A percentile compares a stretch with the other conserved stretches of the same genome.
These are phyloP conservation scores for Drosophila equinoxialis DNA, from an alignment of 1,140 invertebrate genomes.

Conservation along the genomic window DNA sequence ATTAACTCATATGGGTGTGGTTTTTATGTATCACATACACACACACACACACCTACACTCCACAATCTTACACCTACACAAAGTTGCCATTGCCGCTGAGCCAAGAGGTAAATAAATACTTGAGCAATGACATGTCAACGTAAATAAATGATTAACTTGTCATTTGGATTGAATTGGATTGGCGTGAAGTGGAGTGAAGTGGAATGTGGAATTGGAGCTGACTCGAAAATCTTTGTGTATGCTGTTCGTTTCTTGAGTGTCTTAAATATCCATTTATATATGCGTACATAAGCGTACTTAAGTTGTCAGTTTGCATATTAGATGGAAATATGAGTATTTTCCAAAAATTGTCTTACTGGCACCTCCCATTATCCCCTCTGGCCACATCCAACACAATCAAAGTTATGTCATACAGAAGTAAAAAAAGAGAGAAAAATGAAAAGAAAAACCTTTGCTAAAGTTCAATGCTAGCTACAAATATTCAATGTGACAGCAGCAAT, in stretches of 20 bases:
- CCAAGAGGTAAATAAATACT: constrained; percentile 72
- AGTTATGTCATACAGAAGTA: constrained; percentile 65
- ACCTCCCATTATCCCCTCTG: not conserved
- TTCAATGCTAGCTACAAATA: constrained; percentile 26
- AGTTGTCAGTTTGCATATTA: constrained; percentile 77
- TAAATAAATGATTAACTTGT: constrained; percentile 81
- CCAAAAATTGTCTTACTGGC: constrained; percentile 25
- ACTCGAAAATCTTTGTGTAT: constrained; percentile 29
- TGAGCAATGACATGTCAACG: constrained; percentile 77
- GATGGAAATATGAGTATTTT: constrained; percentile 43
- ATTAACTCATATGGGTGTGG: constrained; percentile 15
- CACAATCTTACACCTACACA: not conserved
- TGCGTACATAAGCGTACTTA: constrained; percentile 77
- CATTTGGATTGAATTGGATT: constrained; percentile 50
- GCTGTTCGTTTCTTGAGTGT: constrained; percentile 8
- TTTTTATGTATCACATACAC: not conserved
- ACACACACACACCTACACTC: not conserved
- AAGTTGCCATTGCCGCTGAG: constrained; percentile 34
- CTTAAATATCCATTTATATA: constrained; percentile 62
- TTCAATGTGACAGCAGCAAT: constrained; percentile 19
- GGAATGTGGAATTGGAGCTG: constrained; percentile 23
- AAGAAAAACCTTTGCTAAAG: constrained; percentile 18
- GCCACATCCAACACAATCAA: constrained; percentile 59
- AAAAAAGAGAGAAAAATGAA: not conserved
- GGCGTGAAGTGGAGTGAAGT: constrained; percentile 23